A percentile compares a stretch with the other conserved stretches of the same genome.
phyloP scores from a whole-genome alignment of 1,140 invertebrate species.

The Cherax destructor region DNA sequence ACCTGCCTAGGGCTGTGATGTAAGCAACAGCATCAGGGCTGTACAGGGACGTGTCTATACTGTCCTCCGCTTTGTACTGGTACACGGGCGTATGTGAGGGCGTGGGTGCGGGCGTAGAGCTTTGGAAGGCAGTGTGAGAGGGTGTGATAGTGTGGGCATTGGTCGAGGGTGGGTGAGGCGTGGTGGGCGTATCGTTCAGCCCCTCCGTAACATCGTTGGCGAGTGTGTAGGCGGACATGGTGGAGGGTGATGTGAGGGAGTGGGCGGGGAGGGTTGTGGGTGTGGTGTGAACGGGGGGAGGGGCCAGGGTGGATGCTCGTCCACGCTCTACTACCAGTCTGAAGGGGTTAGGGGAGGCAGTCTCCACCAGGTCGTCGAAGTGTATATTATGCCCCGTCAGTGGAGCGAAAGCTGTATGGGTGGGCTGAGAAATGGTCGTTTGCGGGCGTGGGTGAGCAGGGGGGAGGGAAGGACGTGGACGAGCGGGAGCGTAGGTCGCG shows the following conservation, averaged over 20 bases:
- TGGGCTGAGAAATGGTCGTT: neutral
- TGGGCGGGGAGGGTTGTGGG: neutral
- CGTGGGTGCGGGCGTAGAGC: neutral
- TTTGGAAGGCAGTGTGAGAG: conserved; percentile 18
- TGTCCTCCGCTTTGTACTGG: conserved; percentile 12
- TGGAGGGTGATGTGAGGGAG: neutral
- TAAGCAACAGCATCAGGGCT: conserved; percentile 22
- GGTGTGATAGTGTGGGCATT: conserved; percentile 45
- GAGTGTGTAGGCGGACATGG: neutral
- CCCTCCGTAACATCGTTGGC: no score
- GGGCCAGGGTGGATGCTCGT: conserved; percentile 40
- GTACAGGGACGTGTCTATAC: conserved; percentile 23
- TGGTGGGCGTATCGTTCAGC: neutral
- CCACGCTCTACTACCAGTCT: conserved; percentile 40
- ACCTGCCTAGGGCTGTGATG: conserved; percentile 34
- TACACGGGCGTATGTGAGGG: conserved; percentile 15
- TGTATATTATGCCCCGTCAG: conserved; percentile 16
- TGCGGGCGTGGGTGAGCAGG: neutral
- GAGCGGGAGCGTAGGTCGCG: neutral
- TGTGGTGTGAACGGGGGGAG: neutral
- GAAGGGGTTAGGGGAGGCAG: conserved; percentile 53
- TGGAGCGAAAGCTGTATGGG: neutral
- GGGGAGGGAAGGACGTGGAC: neutral
- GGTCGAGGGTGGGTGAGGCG: neutral
- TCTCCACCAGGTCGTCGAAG: conserved; percentile 42